These are phyloP conservation scores for Zalophus californianus DNA, from an alignment of 2,797 vertebrate genomes.

Conservation along the genomic window DNA sequence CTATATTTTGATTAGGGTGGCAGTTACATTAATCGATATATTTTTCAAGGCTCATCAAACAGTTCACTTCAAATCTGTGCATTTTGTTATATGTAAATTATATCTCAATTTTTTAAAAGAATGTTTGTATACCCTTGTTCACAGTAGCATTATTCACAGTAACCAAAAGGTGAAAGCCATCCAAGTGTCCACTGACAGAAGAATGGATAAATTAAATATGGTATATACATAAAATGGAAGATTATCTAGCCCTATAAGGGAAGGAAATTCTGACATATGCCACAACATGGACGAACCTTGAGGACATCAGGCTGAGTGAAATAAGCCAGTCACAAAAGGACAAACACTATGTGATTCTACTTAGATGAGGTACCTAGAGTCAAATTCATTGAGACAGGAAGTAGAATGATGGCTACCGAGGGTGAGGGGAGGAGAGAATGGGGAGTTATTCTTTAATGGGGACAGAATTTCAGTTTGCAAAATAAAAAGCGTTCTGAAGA, in stretches of 20 bases:
- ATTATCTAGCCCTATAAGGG: not conserved
- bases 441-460: not conserved
- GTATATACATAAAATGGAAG: not conserved
- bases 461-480: not conserved
- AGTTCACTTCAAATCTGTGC: slow-evolving; percentile 20
- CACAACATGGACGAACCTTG: not conserved
- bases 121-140: not conserved
- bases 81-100: slow-evolving; percentile 18
- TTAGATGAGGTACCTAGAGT: not conserved
- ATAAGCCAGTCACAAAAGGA: not conserved
- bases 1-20: not conserved
- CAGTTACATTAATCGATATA: not conserved
- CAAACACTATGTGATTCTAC: not conserved
- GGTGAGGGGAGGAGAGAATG: rapidly evolving
- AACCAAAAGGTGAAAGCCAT: not conserved
- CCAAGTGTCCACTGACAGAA: not conserved
- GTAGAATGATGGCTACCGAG: not conserved
- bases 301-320: not conserved
- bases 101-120: not conserved
- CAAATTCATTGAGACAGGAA: not conserved
- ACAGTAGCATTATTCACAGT: not conserved
- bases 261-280: not conserved
- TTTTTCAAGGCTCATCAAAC: not conserved
- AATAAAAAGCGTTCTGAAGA: not conserved
- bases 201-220: not conserved